Conservation (phyloP, 2,888 invertebrate genomes). For the Ornithoptera alexandrae region DNA sequence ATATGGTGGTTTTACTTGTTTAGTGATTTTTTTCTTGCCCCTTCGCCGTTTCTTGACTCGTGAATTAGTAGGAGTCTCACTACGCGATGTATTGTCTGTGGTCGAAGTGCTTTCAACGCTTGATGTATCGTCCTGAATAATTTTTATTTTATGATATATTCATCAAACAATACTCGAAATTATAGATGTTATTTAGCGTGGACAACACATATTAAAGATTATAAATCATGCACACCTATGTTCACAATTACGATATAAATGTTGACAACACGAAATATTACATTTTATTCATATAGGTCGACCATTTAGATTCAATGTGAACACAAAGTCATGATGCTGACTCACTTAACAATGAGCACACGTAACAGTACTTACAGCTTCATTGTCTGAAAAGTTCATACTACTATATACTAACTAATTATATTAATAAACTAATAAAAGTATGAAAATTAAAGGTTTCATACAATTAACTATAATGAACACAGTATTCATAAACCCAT, state of each 20-base stretch:
- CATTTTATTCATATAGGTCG: conserved; percentile 2
- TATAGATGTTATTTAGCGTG: not conserved
- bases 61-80: conserved; percentile 88
- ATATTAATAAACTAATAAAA: conserved; percentile 14
- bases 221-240: conserved; percentile 4
- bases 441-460: conserved; percentile 26
- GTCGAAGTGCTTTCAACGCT: conserved; percentile 90
- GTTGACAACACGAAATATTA: conserved; percentile 2
- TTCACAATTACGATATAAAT: not conserved
- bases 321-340: conserved; percentile 36
- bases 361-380: conserved; percentile 62
- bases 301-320: conserved; percentile 34
- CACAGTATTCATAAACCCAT: conserved; percentile 27
- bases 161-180: conserved; percentile 3
- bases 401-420: conserved; percentile 34
- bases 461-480: conserved; percentile 30
- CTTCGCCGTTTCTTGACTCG: conserved; percentile 78
- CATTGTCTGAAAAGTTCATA: conserved; percentile 75
- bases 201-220: not conserved
- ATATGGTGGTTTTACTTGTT: conserved; percentile 86
- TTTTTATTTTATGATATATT: conserved; percentile 19
- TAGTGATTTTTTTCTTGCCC: conserved; percentile 80
- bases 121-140: conserved; percentile 84
- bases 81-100: conserved; percentile 88
- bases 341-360: conserved; percentile 26